A percentile compares a stretch with the other conserved stretches of the same genome.
phyloP scores from a whole-genome alignment of 92 coral and sea anemone genomes.

The Muricea muricata region DNA sequence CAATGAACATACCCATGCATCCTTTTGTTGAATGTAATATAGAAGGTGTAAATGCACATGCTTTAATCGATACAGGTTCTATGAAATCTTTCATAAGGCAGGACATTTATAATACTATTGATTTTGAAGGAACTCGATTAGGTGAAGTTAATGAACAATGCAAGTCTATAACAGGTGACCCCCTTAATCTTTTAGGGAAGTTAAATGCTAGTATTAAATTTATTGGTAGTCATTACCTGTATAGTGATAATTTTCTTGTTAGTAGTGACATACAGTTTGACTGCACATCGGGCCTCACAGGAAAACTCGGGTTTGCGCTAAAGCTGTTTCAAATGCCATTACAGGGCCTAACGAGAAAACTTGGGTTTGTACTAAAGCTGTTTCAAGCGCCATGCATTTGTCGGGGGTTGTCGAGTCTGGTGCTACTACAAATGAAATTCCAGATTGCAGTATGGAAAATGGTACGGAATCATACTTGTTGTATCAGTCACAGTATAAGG shows the following conservation, averaged over 20 bases:
- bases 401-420: constrained; percentile 48
- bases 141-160: constrained; percentile 35
- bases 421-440: neutral
- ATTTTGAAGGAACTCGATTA: constrained; percentile 15
- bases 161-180: constrained; percentile 52
- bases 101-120: constrained; percentile 13
- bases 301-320: too few relatives aligned
- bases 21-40: constrained; percentile 46
- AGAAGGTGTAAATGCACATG: constrained; percentile 26
- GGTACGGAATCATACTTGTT: constrained; percentile 8
- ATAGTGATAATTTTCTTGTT: too few relatives aligned
- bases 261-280: constrained; percentile 22
- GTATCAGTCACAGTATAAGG: constrained; percentile 18
- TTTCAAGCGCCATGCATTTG: neutral
- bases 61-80: constrained; percentile 52
- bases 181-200: constrained; percentile 35
- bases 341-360: constrained; percentile 36
- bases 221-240: constrained; percentile 31
- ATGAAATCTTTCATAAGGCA: constrained; percentile 42
- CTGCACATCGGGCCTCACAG: constrained; percentile 19
- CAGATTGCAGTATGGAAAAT: neutral
- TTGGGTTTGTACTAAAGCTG: neutral
- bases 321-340: constrained; percentile 11
- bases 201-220: constrained; percentile 35
- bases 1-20: constrained; percentile 41